Evolutionary conservation across 2,888 invertebrate genomes (phyloP).

Genomic region (Cynaeus angustus): DNA sequence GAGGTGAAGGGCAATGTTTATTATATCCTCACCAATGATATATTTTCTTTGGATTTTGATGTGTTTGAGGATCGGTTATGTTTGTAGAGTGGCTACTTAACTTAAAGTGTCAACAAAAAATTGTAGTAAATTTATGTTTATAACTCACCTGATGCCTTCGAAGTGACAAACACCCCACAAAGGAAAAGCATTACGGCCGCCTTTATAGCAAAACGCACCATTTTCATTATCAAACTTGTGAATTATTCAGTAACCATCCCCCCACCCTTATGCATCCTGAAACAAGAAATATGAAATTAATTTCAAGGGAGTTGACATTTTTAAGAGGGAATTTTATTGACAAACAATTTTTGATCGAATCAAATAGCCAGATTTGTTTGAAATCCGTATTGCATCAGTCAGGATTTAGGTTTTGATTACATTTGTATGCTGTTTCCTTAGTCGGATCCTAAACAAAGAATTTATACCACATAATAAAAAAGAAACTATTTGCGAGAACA

Average conservation of each 20-base stretch:
- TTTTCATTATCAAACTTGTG: slow-evolving; percentile 56
- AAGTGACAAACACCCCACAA: slow-evolving; percentile 58
- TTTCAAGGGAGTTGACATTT: slow-evolving; percentile 3
- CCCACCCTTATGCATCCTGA: slow-evolving; percentile 60
- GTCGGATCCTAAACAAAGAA: slow-evolving; percentile 28
- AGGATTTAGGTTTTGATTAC: slow-evolving; percentile 26
- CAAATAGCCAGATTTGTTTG: slow-evolving; percentile 27
- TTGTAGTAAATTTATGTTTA: slow-evolving; percentile 25
- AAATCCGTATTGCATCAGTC: slow-evolving; percentile 19
- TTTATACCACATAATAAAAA: slow-evolving; percentile 23
- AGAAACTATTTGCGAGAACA: slow-evolving; percentile 23
- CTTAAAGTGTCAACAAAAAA: slow-evolving; percentile 23
- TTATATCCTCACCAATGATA: slow-evolving; percentile 16
- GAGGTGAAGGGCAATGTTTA: slow-evolving; percentile 3
- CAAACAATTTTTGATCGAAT: slow-evolving; percentile 21
- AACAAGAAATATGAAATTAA: slow-evolving; percentile 55
- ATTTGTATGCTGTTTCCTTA: slow-evolving; percentile 25
- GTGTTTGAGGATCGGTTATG: background rate
- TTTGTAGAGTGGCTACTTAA: slow-evolving; percentile 5
- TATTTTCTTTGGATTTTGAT: background rate
- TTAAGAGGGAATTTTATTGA: background rate
- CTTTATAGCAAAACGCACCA: slow-evolving; percentile 60
- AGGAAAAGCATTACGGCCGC: slow-evolving; percentile 60
- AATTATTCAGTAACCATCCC: slow-evolving; percentile 60
- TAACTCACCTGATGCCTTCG: slow-evolving; percentile 59